phyloP scores from a whole-genome alignment of 2,888 invertebrate species.

The Brenthis hecate region DNA sequence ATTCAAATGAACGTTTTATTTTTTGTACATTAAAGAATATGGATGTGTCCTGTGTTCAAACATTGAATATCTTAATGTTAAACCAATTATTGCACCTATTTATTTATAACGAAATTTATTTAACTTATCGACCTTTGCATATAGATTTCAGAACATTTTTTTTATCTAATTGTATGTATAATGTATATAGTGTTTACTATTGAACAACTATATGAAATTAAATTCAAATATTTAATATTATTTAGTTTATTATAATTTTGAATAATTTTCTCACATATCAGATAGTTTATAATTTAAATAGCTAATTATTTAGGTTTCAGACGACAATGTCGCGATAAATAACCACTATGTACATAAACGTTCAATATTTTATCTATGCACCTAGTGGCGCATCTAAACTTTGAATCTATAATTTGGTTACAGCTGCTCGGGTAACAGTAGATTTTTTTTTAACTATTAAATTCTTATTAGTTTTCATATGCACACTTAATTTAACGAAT shows the following conservation, averaged over 20 bases:
- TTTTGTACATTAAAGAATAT: conserved; percentile 47
- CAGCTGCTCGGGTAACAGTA: conserved; percentile 46
- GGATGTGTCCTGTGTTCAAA: conserved; percentile 21
- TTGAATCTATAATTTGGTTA: conserved; percentile 50
- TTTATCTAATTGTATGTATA: conserved; percentile 35
- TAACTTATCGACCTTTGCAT: conserved; percentile 13
- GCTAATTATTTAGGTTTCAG: conserved; percentile 51
- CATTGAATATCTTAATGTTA: conserved; percentile 12
- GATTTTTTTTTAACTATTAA: conserved; percentile 28
- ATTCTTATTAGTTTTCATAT: conserved; percentile 10
- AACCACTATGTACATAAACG: conserved; percentile 59
- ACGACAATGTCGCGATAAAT: conserved; percentile 44
- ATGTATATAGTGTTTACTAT: conserved; percentile 37
- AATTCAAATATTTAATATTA: conserved; percentile 34
- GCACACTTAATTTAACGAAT: background rate
- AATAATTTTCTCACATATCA: conserved; percentile 26
- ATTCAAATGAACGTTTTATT: conserved; percentile 43
- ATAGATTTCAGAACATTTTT: conserved; percentile 29
- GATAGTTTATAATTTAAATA: conserved; percentile 35
- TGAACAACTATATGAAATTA: conserved; percentile 50
- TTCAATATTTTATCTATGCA: conserved; percentile 51
- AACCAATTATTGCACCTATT: conserved; percentile 42
- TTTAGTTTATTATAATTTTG: conserved; percentile 22
- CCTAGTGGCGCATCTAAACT: conserved; percentile 52
- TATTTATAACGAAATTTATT: conserved; percentile 22